These are phyloP conservation scores for Anisognathus igniventris DNA, from an alignment of 2,797 vertebrate genomes.

Conservation along the genomic window DNA sequence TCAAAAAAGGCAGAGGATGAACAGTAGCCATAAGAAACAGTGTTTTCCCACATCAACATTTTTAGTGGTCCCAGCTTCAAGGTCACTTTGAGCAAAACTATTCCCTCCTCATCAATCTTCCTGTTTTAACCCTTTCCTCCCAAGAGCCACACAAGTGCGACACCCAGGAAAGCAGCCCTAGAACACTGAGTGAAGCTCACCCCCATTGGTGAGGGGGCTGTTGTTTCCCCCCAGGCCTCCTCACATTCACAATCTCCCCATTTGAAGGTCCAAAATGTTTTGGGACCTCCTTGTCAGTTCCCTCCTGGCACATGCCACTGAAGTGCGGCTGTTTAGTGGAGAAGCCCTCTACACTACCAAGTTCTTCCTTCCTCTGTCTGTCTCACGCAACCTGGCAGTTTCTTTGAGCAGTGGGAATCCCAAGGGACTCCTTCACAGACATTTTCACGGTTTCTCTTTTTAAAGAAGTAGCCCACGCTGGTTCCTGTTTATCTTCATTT, in stretches of 20 bases:
- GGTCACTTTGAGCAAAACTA: neutral
- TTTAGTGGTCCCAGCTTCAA: neutral
- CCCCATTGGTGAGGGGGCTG: rapidly evolving
- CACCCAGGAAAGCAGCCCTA: neutral
- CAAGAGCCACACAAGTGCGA: neutral
- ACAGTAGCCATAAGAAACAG: neutral
- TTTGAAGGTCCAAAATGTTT: neutral
- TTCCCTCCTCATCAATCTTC: rapidly evolving
- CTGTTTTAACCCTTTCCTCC: neutral
- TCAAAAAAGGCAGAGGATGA: neutral
- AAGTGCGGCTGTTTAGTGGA: neutral
- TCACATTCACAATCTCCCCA: neutral
- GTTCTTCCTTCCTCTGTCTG: neutral
- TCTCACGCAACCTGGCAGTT: neutral
- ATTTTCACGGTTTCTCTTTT: neutral
- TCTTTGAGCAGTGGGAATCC: neutral
- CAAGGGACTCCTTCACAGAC: neutral
- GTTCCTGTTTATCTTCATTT: neutral
- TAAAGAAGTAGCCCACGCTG: neutral
- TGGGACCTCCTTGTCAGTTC: neutral
- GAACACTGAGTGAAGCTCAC: neutral
- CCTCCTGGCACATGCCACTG: neutral
- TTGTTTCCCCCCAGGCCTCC: neutral
- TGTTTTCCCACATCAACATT: neutral
- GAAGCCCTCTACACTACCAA: neutral